Evolutionary conservation across 2,888 invertebrate genomes (phyloP), one percentile per base, ranked within the genome.

Genomic region (Polydrusus tereticollis): DNA sequence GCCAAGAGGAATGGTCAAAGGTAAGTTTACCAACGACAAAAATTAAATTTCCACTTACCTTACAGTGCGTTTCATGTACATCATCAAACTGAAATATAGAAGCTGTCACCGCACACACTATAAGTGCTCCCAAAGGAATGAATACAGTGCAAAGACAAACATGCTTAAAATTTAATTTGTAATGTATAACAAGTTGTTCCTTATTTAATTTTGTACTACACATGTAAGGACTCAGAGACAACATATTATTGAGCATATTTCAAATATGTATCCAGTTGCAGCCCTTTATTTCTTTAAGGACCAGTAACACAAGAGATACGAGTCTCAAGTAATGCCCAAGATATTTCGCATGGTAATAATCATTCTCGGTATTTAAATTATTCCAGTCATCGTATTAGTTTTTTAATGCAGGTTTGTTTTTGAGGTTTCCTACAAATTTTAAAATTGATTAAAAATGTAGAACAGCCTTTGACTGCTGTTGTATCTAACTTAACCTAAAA

Each of bases 61-160:
- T 92, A 89, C 97, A 97, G 87, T 96, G 95, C 78, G 96, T 96
- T 89, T 96, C 96, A 83, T 97, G 97, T 82, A 97, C 94, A 86
- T 96, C 95, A 87, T 96, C 94, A 86, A 92, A 92, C 87, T 96
- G 95, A 87, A 95, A 97, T 84, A 96, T 91, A 84, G 94, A 93
- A 75, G 96, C 96, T 78, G 95, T 93, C 84, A 94, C 88, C 86
- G 97, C 95, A 87, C 97, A 97, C 85, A 94, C 89, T 82, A 95
- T 87, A 83, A 97, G 89, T 81, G 95, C 93, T 83, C 93, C 88
- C 83, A 96, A 88, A 76, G 97, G 97, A 87, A 96, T 90, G 83
- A 93, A 91, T 72, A 96, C 93, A 68, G 96, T 94, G 77, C 93
- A 88, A 79, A 94, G 86, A 85, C 96, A 96, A 81, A 96, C 89